Base-by-base conservation (phyloP, 2,113 vertebrate species). In the Oenanthe oenanthe region DNA sequence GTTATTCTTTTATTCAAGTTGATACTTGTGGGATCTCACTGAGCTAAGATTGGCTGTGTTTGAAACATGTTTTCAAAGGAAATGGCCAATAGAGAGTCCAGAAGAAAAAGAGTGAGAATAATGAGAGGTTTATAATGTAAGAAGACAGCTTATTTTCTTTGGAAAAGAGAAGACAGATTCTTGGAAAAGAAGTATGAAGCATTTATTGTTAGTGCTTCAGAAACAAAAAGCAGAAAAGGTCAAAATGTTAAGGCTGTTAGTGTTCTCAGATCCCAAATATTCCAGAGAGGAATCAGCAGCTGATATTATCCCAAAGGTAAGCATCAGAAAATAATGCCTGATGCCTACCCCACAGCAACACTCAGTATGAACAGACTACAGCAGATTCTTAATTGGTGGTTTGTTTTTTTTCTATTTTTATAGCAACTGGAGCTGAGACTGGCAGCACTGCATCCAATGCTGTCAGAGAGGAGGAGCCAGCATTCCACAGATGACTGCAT, bases 141-240 rank as follows among this genome's bases (percentile, higher is more conserved):
- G 63, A 77, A 1, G 22, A 50, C 12, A 50, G 80, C 42, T 92
- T 77, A 89, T 84, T 96, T 96, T 86, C 45, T 88, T 93, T 70
- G 56, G 87, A 83, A 87, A 77, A 74, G 66, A 87, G 29, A 78
- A 2, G 66, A 91, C 61, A 88, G 31, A 83, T 93, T 78, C 68
- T 91, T 94, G 87, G 89, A 94, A 85, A 89, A 92, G 3, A 51
- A 71, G 12, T 60, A 60, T 89, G 36, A 89, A 91, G 31, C 60
- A 93, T 82, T 89, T 95, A 18, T 26, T 74, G 8, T 67, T 84
- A 76, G 47, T 34, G 58, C 4, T 79, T 89, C 57, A 87, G 78
- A 94, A 94, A 87, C 22, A 15, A 87, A 71, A 83, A 84, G 51
- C 12, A 77, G 43, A 89, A 77, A 91, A 84, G 61, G 48, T 81